Conservation (phyloP, 2,888 invertebrate species). For the Silvanus unidentatus region DNA sequence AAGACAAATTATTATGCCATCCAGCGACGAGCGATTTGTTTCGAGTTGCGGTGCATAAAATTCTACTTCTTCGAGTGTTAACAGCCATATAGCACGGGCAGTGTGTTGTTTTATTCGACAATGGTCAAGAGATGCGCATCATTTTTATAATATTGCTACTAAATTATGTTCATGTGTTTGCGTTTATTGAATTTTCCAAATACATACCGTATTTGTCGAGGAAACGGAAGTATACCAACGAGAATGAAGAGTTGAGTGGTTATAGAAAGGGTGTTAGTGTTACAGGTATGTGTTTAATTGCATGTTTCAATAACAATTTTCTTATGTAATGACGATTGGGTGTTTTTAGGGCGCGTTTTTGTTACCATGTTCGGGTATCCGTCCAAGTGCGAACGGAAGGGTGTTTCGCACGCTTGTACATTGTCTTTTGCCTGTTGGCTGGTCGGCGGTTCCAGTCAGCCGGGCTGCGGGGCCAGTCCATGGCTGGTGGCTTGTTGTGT, state of each 20-base stretch:
- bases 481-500: conserved; percentile 72
- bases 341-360: conserved; percentile 46
- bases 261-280: conserved; percentile 19
- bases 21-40: too few relatives aligned
- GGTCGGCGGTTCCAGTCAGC: conserved; percentile 60
- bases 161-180: conserved; percentile 10
- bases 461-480: conserved; percentile 61
- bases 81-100: not conserved
- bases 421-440: conserved; percentile 70
- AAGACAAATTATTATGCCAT: too few relatives aligned
- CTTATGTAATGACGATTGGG: too few relatives aligned
- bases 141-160: conserved; percentile 20
- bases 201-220: not conserved
- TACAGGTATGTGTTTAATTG: conserved; percentile 17
- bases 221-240: conserved; percentile 8
- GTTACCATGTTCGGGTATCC: conserved; percentile 57
- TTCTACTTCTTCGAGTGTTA: not conserved
- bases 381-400: conserved; percentile 52
- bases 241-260: conserved; percentile 12
- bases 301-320: too few relatives aligned
- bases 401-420: conserved; percentile 60
- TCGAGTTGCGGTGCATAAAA: too few relatives aligned
- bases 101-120: conserved; percentile 14
- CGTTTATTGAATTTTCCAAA: conserved; percentile 12
- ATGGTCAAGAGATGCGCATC: conserved; percentile 31